A percentile compares a stretch with the other conserved stretches of the same genome.
Conservation (phyloP, 2,113 vertebrate species). For the Odocoileus virginianus region DNA sequence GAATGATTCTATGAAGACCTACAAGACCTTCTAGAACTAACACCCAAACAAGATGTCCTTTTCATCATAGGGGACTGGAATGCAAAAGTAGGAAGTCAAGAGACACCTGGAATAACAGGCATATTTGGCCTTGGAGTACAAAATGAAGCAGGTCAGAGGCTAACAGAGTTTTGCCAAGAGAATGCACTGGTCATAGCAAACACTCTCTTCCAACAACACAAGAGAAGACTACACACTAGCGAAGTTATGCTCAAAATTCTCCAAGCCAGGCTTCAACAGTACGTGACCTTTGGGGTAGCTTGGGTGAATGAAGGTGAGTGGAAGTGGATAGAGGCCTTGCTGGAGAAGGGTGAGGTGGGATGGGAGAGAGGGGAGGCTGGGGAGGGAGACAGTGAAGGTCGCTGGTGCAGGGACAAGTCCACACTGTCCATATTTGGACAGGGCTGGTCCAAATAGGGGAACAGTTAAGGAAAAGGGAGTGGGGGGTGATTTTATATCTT, state of each 20-base stretch:
- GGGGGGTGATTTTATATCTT: not conserved
- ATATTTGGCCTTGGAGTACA: not conserved
- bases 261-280: not conserved
- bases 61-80: not conserved
- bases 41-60: not conserved
- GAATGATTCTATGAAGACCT: not conserved
- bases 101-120: not conserved
- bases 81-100: not conserved
- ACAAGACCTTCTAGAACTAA: not conserved
- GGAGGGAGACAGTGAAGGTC: not conserved
- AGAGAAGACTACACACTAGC: not conserved
- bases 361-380: rapidly evolving
- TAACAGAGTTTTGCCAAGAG: not conserved
- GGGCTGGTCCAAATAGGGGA: not conserved
- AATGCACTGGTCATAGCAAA: not conserved
- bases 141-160: not conserved
- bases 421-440: not conserved
- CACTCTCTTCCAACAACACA: not conserved
- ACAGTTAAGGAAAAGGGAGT: not conserved
- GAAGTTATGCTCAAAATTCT: not conserved
- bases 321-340: not conserved
- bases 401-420: not conserved
- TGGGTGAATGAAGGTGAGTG: not conserved
- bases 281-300: not conserved
- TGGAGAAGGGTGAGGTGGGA: not conserved